These are phyloP conservation scores for Lithodes maja DNA, from an alignment of 2,888 invertebrate species.

Conservation along the genomic window DNA sequence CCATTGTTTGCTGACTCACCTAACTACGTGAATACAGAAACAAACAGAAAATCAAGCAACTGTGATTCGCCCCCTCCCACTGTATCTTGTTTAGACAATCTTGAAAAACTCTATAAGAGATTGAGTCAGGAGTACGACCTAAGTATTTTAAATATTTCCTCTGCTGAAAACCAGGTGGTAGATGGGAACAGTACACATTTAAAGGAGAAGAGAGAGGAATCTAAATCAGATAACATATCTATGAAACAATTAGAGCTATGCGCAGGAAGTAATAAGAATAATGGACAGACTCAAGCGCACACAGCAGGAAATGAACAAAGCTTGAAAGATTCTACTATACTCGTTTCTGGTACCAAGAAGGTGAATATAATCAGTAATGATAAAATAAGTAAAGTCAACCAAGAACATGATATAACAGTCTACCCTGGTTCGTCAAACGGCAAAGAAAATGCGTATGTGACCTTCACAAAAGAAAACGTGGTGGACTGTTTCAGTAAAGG, in stretches of 20 bases:
- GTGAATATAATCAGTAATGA: too few species aligned
- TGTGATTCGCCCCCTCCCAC: conserved; percentile 48
- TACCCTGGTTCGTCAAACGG: neutral
- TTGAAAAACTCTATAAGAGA: conserved; percentile 41
- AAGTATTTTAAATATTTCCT: neutral
- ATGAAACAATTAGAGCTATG: too few species aligned
- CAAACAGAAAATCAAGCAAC: neutral
- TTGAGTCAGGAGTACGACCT: conserved; percentile 31
- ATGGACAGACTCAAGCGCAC: neutral
- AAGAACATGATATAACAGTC: neutral
- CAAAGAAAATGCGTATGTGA: conserved; percentile 23
- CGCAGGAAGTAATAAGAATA: neutral
- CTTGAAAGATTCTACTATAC: neutral
- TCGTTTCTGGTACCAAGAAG: too few species aligned
- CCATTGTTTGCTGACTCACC: neutral
- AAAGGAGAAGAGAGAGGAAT: neutral
- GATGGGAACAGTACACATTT: neutral
- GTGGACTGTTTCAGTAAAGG: neutral
- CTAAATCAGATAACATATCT: neutral
- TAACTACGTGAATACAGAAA: neutral
- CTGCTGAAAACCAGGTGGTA: neutral
- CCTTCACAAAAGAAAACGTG: conserved; percentile 17
- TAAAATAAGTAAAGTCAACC: too few species aligned
- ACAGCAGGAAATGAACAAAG: neutral
- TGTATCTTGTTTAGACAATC: conserved; percentile 36